Conservation (phyloP, 2,113 vertebrate genomes). For the Chauna torquata region DNA sequence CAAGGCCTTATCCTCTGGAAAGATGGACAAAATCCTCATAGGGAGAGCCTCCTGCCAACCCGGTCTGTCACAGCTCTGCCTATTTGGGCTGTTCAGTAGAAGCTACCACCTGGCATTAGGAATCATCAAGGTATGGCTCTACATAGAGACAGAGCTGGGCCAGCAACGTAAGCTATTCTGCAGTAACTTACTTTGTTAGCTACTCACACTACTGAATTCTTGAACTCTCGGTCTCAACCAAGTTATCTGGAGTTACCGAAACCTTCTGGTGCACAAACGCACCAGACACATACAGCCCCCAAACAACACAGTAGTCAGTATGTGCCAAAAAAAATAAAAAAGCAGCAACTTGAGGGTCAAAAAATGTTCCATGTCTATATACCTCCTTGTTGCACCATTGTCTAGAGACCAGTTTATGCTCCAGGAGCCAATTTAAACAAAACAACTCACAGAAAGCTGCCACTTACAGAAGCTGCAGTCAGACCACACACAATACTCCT, state of each 20-base stretch:
- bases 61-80: not conserved
- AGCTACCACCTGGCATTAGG: not conserved
- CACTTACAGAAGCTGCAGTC: slow-evolving; percentile 26
- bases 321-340: not conserved
- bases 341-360: not conserved
- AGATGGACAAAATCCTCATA: not conserved
- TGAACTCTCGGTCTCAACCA: not conserved
- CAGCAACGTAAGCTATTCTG: not conserved
- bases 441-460: not conserved
- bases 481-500: not conserved
- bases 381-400: not conserved
- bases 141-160: not conserved
- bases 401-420: not conserved
- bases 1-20: not conserved
- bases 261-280: fast-evolving
- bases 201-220: not conserved
- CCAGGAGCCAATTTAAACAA: not conserved
- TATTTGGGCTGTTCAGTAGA: not conserved
- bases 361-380: not conserved
- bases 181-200: not conserved
- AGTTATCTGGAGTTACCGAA: not conserved
- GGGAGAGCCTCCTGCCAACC: not conserved
- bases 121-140: not conserved
- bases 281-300: not conserved
- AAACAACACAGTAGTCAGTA: fast-evolving